phyloP scores from a whole-genome alignment of 2,797 vertebrate species.

The Pantherophis vulpinus region DNA sequence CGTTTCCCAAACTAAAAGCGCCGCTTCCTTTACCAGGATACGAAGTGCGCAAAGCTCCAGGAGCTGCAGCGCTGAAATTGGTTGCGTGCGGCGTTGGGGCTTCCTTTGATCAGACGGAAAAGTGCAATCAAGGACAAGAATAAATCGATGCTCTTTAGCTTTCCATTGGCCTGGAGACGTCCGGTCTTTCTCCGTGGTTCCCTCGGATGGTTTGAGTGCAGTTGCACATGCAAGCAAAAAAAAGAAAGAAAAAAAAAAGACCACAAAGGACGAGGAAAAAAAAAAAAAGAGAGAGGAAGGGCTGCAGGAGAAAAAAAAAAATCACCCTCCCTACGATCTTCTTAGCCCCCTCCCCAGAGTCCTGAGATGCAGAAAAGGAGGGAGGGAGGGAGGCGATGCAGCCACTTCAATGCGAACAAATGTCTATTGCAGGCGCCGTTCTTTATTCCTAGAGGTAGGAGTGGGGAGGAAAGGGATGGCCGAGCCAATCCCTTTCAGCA shows the following conservation, averaged over 20 bases:
- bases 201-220: constrained; percentile 8
- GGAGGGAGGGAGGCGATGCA: not conserved
- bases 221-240: constrained; percentile 35
- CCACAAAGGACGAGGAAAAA: not conserved
- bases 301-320: not conserved
- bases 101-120: constrained; percentile 38
- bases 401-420: not conserved
- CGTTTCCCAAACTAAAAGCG: not conserved
- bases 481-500: constrained; percentile 85
- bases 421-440: not conserved
- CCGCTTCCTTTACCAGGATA: not conserved
- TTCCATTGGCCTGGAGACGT: constrained; percentile 38
- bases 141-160: constrained; percentile 66
- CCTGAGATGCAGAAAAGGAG: not conserved
- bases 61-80: not conserved
- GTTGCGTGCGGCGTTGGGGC: not conserved
- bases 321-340: not conserved
- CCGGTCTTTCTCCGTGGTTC: constrained; percentile 47
- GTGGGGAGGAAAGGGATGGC: constrained; percentile 67
- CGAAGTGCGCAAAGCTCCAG: not conserved
- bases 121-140: constrained; percentile 59
- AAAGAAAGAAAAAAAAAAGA: constrained; percentile 1
- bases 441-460: constrained; percentile 29
- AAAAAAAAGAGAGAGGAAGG: not conserved
- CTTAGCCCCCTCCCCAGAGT: constrained; percentile 4